These are phyloP conservation scores for Drosophila navojoa DNA, from an alignment of 1,140 invertebrate genomes.

Conservation along the genomic window DNA sequence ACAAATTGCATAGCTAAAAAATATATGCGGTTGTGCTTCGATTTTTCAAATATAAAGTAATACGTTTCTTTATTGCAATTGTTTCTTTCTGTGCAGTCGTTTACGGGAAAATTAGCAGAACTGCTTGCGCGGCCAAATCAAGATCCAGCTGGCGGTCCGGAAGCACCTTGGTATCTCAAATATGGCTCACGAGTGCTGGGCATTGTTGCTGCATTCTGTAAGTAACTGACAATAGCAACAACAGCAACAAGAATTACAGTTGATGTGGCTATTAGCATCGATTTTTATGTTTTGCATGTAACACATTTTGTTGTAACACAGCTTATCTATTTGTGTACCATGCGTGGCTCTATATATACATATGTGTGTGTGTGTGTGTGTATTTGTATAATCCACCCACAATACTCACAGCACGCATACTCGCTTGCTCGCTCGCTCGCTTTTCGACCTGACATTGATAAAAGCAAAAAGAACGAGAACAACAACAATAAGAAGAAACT, in stretches of 20 bases:
- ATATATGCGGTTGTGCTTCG: slow-evolving; percentile 28
- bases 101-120: slow-evolving; percentile 90
- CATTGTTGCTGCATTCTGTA: slow-evolving; percentile 92
- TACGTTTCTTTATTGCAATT: slow-evolving; percentile 26
- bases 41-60: slow-evolving; percentile 55
- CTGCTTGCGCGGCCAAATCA: slow-evolving; percentile 90
- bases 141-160: slow-evolving; percentile 88
- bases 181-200: slow-evolving; percentile 93
- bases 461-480: slow-evolving; percentile 47
- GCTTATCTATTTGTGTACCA: slow-evolving; percentile 45
- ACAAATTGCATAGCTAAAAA: slow-evolving; percentile 44
- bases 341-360: background rate
- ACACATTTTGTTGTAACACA: slow-evolving; percentile 52
- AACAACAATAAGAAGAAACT: slow-evolving; percentile 31
- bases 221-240: slow-evolving; percentile 80
- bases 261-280: slow-evolving; percentile 56
- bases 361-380: slow-evolving; percentile 16
- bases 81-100: slow-evolving; percentile 85
- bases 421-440: slow-evolving; percentile 30
- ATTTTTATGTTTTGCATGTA: slow-evolving; percentile 61
- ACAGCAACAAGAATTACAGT: slow-evolving; percentile 6
- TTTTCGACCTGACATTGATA: slow-evolving; percentile 70
- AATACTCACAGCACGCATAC: slow-evolving; percentile 55
- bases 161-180: slow-evolving; percentile 94
- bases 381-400: slow-evolving; percentile 27